Evolutionary conservation across 2,113 vertebrate species (phyloP).

Genomic region (Mastomys coucha): DNA sequence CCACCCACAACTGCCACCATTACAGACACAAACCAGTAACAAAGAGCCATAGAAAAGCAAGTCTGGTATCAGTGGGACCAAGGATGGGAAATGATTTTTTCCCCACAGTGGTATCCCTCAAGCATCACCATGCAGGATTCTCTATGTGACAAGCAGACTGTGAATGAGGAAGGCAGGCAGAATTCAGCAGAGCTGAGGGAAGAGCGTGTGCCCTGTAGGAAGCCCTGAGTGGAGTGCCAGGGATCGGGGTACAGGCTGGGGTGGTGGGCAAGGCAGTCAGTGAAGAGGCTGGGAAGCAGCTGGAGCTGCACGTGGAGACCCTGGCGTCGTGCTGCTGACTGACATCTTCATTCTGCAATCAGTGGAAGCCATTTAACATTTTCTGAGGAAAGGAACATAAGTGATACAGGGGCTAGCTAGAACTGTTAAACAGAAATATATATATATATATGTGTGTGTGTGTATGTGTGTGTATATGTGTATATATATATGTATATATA

Average conservation of each 20-base stretch:
- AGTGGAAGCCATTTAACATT: neutral
- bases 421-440: neutral
- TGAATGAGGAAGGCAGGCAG: neutral
- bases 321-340: neutral
- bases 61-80: neutral
- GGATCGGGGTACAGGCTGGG: neutral
- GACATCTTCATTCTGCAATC: neutral
- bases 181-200: neutral
- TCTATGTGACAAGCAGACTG: neutral
- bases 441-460: too few relatives aligned
- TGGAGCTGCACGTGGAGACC: neutral
- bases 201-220: rapidly evolving
- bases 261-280: neutral
- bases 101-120: neutral
- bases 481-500: too few relatives aligned
- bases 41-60: neutral
- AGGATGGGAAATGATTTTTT: neutral
- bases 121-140: neutral
- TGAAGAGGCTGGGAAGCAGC: neutral
- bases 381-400: neutral
- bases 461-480: too few relatives aligned
- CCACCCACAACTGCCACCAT: neutral
- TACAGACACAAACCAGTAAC: neutral
- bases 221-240: neutral
- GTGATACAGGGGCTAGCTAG: neutral